A percentile compares a stretch with the other conserved stretches of the same genome.
phyloP scores from a whole-genome alignment of 2,113 vertebrate genomes.

The Sphyrna mokarran region DNA sequence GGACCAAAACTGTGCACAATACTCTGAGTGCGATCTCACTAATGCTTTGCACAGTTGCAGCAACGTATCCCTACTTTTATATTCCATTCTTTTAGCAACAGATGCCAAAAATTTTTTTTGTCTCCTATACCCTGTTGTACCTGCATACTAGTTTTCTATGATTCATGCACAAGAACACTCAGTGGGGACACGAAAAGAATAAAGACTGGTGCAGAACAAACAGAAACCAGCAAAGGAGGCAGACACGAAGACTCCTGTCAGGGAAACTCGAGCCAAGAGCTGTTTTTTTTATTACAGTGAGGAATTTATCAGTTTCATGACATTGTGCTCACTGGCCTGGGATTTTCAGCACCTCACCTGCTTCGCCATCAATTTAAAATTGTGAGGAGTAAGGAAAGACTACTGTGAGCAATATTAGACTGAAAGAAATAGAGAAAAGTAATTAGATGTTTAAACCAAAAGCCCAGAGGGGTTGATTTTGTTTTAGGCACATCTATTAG shows the following conservation, averaged over 20 bases:
- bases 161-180: no score
- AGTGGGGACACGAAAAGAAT: background rate
- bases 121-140: no score
- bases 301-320: slow-evolving; percentile 27
- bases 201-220: background rate
- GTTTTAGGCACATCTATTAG: background rate
- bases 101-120: no score
- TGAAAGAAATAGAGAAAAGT: background rate
- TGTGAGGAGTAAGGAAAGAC: background rate
- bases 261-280: background rate
- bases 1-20: no score
- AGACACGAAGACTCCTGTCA: slow-evolving; percentile 23
- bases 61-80: no score
- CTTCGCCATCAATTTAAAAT: background rate
- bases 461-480: background rate
- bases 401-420: background rate
- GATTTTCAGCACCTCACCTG: background rate
- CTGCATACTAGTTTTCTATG: no score
- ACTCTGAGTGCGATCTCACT: no score
- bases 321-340: background rate
- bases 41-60: no score
- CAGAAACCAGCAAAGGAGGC: slow-evolving; percentile 1
- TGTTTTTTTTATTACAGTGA: slow-evolving; percentile 32
- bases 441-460: background rate
- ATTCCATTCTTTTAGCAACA: no score